Base-by-base conservation (phyloP, 2,888 invertebrate genomes). In the Oscheius onirici region DNA sequence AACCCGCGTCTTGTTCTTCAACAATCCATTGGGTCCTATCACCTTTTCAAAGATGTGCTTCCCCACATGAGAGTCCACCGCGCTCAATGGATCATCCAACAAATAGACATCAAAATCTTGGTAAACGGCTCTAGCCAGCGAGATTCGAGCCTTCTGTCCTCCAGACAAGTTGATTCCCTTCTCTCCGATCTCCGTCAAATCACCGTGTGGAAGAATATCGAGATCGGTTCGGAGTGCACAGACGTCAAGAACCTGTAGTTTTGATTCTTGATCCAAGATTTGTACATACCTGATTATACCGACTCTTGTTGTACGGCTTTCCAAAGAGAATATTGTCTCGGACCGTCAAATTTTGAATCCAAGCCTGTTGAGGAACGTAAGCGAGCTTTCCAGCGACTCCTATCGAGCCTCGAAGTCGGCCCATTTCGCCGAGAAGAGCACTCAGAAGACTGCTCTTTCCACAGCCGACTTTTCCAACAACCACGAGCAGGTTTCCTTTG, bases 61-160 rank as follows among this genome's bases (percentile, higher is more conserved):
- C n/a, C 97, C 97, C 51, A 97, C 97, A 88, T 97, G 97, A 41
- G 95, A 92, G 89, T 97, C 97, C 0, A 97, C 97, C 3, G 97
- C 97, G 87, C 94, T 94, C 60, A 92, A 86, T 1, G 97, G 97
- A 91, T 99, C 97, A 88, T 99, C 97, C 84, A 99, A 90, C 86
- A 95, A 92, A 89, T 95, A 97, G 24, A 82, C 78, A 22, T 79
- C 79, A n/a, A 72, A 61, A 51, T 77, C 70, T 26, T 95, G 95
- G 88, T 97, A 97, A 44, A 90, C 87, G 26, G 90, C 90, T 75
- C 91, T 84, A 2, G 91, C 91, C 52, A 91, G 83, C 2, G 90
- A 87, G 3, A 91, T 91, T 78, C 97, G 90, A 1, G 94, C 93
- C 79, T 93, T 93, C 88, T 99, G 97, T 0, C 97, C 97, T 11